Percentiles rank a stretch among this genome's conserved stretches.
These are phyloP conservation scores for Hemichromis elongatus DNA, from an alignment of 2,113 vertebrate species.

Conservation along the genomic window DNA sequence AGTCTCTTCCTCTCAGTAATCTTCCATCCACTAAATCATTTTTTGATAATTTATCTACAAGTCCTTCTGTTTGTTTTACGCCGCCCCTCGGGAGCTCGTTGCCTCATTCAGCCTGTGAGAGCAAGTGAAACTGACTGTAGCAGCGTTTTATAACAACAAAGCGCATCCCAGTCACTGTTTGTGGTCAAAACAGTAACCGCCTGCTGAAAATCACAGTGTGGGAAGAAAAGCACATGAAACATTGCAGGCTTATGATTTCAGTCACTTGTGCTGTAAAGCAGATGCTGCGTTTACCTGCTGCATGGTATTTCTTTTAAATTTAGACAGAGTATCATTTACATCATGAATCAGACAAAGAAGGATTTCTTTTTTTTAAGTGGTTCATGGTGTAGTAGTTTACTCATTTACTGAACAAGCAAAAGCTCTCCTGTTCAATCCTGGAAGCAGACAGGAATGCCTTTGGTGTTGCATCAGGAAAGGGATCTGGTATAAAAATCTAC, in stretches of 20 bases:
- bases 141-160: not conserved
- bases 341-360: not conserved
- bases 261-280: not conserved
- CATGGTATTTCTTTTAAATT: not conserved
- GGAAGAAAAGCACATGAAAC: not conserved
- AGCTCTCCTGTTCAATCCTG: not conserved
- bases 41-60: not conserved
- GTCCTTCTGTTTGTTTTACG: conserved; percentile 19
- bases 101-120: conserved; percentile 6
- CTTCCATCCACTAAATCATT: not conserved
- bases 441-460: not conserved
- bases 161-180: not conserved
- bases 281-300: not conserved
- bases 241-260: not conserved
- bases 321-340: not conserved
- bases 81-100: not conserved
- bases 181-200: not conserved
- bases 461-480: not conserved
- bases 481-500: not conserved
- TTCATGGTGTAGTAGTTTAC: not conserved
- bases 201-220: not conserved
- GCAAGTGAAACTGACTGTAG: not conserved
- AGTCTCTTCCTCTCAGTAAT: not conserved
- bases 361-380: not conserved
- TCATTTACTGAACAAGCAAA: not conserved